Base-by-base conservation (phyloP, 2,888 invertebrate species). In the Maniola hyperantus region DNA sequence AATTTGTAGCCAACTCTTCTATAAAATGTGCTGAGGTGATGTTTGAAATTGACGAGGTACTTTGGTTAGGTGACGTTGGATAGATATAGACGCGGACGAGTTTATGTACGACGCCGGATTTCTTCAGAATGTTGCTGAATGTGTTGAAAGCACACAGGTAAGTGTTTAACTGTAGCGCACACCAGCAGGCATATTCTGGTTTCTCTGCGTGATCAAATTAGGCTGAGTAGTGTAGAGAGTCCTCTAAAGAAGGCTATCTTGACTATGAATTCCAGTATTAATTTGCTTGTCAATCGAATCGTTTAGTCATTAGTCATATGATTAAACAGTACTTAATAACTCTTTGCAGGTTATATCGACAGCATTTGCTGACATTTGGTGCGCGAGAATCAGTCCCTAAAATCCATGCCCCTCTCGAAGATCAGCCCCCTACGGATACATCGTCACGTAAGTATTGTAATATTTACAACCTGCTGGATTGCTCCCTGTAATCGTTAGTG, bases 81-180 rank as follows among this genome's bases (percentile, higher is more conserved):
- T 2, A 26, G 26, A 26, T 26, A 26, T 26, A 26, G 26, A 26
- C 26, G 26, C 26, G 26, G 26, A 26, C 26, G 26, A 26, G 26
- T 26, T 26, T 26, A 96, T 97, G 70, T 97, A 97, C 86, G 86
- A 94, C 94, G 7, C 94, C 94, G 10, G 95, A 95, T 39, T 88
- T 94, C 36, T 97, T 96, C 83, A 91, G 94, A 59, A 94, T 95
- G 48, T 97, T 97, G 97, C 93, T 97, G 60, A 94, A 94, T 69
- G 95, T 96, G 74, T 83, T 97, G 57, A 95, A 95, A 74, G 94
- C 95, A 48, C 97, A 97, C 80, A 93, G 97, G 91, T 90, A n/a
- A 69, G 79, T 42, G 39, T 26, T n/a, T n/a, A n/a, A n/a, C n/a
- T n/a, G n/a, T n/a, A n/a, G n/a, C n/a, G n/a, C n/a, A n/a, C n/a